Conservation (phyloP, 53 echinoderm and acorn worm species). For the Zoroaster sp. region DNA sequence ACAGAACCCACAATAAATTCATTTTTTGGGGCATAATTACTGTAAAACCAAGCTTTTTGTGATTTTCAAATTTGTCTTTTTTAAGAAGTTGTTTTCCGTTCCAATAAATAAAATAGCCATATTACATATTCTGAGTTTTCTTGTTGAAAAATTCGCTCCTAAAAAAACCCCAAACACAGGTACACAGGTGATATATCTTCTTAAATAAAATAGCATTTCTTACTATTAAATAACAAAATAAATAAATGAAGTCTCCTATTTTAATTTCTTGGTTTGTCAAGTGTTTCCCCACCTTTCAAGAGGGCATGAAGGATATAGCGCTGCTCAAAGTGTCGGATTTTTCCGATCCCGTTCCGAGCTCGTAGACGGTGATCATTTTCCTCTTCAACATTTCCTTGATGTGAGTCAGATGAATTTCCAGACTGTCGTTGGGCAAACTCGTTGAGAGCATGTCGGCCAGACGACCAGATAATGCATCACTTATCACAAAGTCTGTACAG, state of each 20-base stretch:
- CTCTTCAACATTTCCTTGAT: slow-evolving; percentile 85
- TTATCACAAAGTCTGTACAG: too few species aligned
- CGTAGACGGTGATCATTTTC: slow-evolving; percentile 93
- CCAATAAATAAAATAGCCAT: too few species aligned
- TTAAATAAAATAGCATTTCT: too few species aligned
- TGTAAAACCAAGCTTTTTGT: too few species aligned
- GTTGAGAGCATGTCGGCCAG: slow-evolving; percentile 75
- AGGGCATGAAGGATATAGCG: slow-evolving; percentile 93
- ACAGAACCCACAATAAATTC: too few species aligned
- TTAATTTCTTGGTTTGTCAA: too few species aligned
- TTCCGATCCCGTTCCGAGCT: slow-evolving; percentile 59
- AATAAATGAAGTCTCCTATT: too few species aligned
- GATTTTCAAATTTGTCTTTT: background rate
- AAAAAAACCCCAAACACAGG: background rate
- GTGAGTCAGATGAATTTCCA: slow-evolving; percentile 77
- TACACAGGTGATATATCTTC: too few species aligned
- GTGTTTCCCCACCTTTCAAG: slow-evolving; percentile 76
- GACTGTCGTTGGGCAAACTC: slow-evolving; percentile 77
- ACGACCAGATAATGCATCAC: slow-evolving; percentile 63
- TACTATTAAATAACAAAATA: too few species aligned
- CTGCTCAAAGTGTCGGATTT: slow-evolving; percentile 81
- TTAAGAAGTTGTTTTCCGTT: too few species aligned
- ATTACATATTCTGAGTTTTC: too few species aligned
- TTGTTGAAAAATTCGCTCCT: background rate
- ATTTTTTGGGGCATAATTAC: too few species aligned